These are phyloP conservation scores for Cotesia vestalis DNA, from an alignment of 1,140 invertebrate genomes.

Conservation along the genomic window DNA sequence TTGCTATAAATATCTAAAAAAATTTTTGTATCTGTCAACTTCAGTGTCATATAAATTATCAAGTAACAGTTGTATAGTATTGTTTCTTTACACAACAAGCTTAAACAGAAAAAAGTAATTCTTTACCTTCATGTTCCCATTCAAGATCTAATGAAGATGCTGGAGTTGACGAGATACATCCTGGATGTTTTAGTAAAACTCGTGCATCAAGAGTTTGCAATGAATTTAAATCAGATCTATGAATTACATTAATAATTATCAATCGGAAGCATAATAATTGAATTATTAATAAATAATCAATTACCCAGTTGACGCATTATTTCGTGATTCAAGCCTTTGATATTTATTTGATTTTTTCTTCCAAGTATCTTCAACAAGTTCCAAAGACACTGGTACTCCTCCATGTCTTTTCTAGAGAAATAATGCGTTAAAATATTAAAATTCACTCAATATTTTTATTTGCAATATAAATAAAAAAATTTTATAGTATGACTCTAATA, in stretches of 20 bases:
- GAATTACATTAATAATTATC: slow-evolving; percentile 12
- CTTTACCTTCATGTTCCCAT: slow-evolving; percentile 70
- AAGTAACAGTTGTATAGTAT: not conserved
- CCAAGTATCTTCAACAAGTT: slow-evolving; percentile 65
- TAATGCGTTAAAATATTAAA: not conserved
- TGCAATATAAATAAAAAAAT: no score
- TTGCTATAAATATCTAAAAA: no score
- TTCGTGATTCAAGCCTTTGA: slow-evolving; percentile 57
- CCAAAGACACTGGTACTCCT: slow-evolving; percentile 54
- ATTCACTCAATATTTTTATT: no score
- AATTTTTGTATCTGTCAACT: no score
- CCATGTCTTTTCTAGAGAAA: slow-evolving; percentile 49
- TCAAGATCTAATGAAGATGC: slow-evolving; percentile 70
- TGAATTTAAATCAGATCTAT: slow-evolving; percentile 61
- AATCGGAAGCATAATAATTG: not conserved
- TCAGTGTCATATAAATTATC: no score
- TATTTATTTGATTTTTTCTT: slow-evolving; percentile 60
- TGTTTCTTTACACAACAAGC: not conserved
- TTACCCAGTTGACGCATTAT: slow-evolving; percentile 53
- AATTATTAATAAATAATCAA: not conserved
- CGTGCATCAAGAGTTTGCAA: slow-evolving; percentile 66
- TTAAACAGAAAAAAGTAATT: slow-evolving; percentile 4
- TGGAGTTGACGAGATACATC: slow-evolving; percentile 63
- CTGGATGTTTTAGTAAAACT: slow-evolving; percentile 58
- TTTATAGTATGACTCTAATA: not conserved